These are phyloP conservation scores for Ptilodon capucinus DNA, from an alignment of 2,888 invertebrate species.

Conservation along the genomic window DNA sequence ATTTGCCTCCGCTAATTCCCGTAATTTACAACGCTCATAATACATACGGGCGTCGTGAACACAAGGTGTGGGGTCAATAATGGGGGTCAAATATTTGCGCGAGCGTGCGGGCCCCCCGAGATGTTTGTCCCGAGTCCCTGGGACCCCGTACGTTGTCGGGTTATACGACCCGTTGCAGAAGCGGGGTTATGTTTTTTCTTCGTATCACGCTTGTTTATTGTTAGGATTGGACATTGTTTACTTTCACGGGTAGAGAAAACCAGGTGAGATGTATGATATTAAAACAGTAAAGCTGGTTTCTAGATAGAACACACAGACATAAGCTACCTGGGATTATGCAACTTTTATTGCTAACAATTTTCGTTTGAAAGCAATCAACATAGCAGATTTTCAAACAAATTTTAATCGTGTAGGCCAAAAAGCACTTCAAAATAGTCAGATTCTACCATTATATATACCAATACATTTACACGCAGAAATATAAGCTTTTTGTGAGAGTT, in stretches of 20 bases:
- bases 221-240: neutral
- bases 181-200: conserved; percentile 20
- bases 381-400: too few relatives aligned
- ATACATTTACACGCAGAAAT: too few relatives aligned
- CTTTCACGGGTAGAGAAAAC: neutral
- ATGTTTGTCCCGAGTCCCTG: conserved; percentile 48
- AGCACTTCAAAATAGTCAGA: too few relatives aligned
- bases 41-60: conserved; percentile 41
- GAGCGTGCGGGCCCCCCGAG: conserved; percentile 51
- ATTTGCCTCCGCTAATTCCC: conserved; percentile 8
- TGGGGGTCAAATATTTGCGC: conserved; percentile 72
- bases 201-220: neutral
- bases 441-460: too few relatives aligned
- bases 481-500: too few relatives aligned
- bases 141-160: conserved; percentile 24
- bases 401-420: too few relatives aligned
- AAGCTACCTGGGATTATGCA: too few relatives aligned
- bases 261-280: neutral
- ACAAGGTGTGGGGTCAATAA: conserved; percentile 72
- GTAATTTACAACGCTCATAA: conserved; percentile 10
- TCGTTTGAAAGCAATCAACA: too few relatives aligned
- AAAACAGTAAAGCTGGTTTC: too few relatives aligned
- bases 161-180: conserved; percentile 17
- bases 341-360: too few relatives aligned
- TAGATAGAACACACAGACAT: too few relatives aligned